Conservation (phyloP, 2,888 invertebrate genomes). For the Hedychridium roseum region DNA sequence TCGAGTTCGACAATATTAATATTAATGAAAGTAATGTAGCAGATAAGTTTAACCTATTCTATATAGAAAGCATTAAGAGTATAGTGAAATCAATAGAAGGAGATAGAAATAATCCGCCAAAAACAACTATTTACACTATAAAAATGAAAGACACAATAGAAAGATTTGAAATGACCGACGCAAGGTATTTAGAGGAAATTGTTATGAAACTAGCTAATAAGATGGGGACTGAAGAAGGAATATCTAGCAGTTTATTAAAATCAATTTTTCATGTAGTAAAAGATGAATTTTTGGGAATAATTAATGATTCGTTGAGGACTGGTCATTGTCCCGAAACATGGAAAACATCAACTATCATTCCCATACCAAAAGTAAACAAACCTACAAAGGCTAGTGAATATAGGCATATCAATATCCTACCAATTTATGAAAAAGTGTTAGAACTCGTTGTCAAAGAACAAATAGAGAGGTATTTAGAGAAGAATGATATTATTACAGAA, state of each 20-base stretch:
- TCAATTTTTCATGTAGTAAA: not conserved
- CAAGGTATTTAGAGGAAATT: constrained; percentile 1
- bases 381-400: not conserved
- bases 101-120: not conserved
- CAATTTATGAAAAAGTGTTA: constrained; percentile 9
- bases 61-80: constrained; percentile 6
- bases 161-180: constrained; percentile 4
- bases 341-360: constrained; percentile 5
- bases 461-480: constrained; percentile 6
- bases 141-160: constrained; percentile 1
- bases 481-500: constrained; percentile 7
- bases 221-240: constrained; percentile 1
- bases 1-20: not conserved
- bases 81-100: constrained; percentile 1
- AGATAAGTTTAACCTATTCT: constrained; percentile 10
- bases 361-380: not conserved
- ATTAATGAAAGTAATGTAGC: not conserved
- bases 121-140: not conserved
- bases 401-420: not conserved
- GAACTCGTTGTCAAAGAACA: constrained; percentile 15
- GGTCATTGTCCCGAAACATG: not conserved
- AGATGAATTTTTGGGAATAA: not conserved
- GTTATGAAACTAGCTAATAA: not conserved
- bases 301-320: not conserved
- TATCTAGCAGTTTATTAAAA: constrained; percentile 1